Conservation (phyloP, 1,140 invertebrate species). For the Sycophila sp. region DNA sequence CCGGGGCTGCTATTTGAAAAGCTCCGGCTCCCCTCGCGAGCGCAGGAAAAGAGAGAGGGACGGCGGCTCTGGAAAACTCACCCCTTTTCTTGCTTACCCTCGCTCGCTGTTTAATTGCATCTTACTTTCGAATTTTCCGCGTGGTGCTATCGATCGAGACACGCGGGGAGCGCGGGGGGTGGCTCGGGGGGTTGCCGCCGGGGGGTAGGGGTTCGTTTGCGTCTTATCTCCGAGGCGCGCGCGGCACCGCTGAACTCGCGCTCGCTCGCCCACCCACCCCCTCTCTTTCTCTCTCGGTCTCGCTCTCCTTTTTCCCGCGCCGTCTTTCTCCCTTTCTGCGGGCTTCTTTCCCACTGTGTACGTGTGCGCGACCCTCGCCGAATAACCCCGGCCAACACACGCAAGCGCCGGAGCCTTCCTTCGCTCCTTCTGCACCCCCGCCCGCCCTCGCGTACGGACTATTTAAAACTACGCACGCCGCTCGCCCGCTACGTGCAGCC, state of each 20-base stretch:
- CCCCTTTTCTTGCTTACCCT: conserved; percentile 68
- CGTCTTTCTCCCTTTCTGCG: conserved; percentile 9
- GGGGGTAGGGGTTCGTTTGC: conserved; percentile 59
- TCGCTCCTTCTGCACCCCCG: conserved; percentile 50
- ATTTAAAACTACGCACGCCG: conserved; percentile 65
- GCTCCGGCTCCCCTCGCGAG: no score
- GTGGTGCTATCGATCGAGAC: conserved; percentile 67
- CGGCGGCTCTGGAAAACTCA: conserved; percentile 61
- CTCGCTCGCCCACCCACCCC: conserved; percentile 35
- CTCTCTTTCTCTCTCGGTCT: conserved; percentile 22
- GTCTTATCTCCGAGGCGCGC: conserved; percentile 68
- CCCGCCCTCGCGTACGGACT: conserved; percentile 57
- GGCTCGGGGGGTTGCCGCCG: conserved; percentile 11
- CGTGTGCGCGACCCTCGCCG: conserved; percentile 34
- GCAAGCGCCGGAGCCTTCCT: conserved; percentile 22
- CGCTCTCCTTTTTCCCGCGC: neutral
- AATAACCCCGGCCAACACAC: conserved; percentile 25
- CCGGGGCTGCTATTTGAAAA: conserved; percentile 1
- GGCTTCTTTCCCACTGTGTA: conserved; percentile 5
- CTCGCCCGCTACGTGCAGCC: neutral
- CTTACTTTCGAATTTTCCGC: conserved; percentile 70
- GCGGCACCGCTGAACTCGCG: conserved; percentile 44
- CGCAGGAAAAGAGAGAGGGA: conserved; percentile 26
- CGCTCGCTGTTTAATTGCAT: conserved; percentile 69
- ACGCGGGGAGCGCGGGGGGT: conserved; percentile 28